phyloP scores from a whole-genome alignment of 1,140 invertebrate genomes.

The Wiebesia pumilae region DNA sequence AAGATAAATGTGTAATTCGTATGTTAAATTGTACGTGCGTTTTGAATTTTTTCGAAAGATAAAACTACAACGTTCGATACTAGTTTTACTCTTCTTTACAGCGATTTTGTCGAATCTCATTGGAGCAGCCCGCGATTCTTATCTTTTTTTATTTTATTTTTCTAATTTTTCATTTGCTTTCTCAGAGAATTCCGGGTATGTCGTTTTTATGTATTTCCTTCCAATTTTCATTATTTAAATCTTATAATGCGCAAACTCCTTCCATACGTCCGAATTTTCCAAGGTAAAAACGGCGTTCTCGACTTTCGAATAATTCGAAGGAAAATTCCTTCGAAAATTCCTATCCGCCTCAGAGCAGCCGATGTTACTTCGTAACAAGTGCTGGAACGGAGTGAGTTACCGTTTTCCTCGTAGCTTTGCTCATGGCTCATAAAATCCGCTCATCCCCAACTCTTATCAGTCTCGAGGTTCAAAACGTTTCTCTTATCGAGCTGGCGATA shows the following conservation, averaged over 20 bases:
- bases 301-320: background rate
- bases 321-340: background rate
- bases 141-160: too few species aligned
- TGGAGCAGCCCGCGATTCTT: too few species aligned
- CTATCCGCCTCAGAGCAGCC: background rate
- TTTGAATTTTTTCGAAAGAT: background rate
- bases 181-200: too few species aligned
- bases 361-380: background rate
- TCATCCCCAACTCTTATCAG: background rate
- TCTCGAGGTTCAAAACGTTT: background rate
- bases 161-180: background rate
- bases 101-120: too few species aligned
- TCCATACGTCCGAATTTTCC: background rate
- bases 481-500: background rate
- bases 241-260: background rate
- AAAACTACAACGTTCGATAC: background rate
- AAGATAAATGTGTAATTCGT: background rate
- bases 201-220: too few species aligned
- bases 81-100: background rate
- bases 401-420: background rate
- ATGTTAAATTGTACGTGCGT: background rate
- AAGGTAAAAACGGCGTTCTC: background rate
- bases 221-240: background rate
- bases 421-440: background rate
- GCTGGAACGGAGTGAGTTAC: background rate